These are phyloP conservation scores for Hydropsyche betteni DNA, from an alignment of 2,888 invertebrate species.

Conservation along the genomic window DNA sequence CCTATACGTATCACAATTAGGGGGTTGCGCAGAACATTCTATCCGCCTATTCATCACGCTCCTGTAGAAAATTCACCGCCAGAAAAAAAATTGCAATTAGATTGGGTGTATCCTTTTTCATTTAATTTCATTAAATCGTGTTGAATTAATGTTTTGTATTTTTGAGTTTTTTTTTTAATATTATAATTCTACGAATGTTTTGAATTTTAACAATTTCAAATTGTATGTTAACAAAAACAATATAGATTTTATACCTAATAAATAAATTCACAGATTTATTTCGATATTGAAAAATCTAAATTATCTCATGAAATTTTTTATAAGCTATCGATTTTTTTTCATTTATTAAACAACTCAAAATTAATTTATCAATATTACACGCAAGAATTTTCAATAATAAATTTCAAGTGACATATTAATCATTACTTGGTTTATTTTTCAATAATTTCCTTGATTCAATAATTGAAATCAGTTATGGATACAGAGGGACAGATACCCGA, in stretches of 20 bases:
- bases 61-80: slow-evolving; percentile 87
- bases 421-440: not conserved
- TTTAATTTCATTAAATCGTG: not conserved
- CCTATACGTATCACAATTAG: slow-evolving; percentile 85
- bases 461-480: slow-evolving; percentile 77
- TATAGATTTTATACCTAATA: too few species aligned
- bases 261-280: too few species aligned
- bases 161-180: slow-evolving; percentile 10
- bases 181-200: not conserved
- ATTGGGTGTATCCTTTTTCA: slow-evolving; percentile 87
- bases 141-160: not conserved
- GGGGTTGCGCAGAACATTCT: slow-evolving; percentile 84
- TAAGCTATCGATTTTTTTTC: too few species aligned
- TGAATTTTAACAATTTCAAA: too few species aligned
- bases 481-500: slow-evolving; percentile 89
- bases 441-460: slow-evolving; percentile 19
- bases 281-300: too few species aligned
- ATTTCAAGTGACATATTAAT: too few species aligned
- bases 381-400: not conserved
- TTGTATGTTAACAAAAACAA: too few species aligned
- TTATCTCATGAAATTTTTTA: too few species aligned
- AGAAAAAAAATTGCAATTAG: slow-evolving; percentile 85
- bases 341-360: too few species aligned
- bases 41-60: slow-evolving; percentile 86
- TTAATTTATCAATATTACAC: not conserved